Base-by-base conservation (phyloP, 2,113 vertebrate species). In the Ramphastos sulfuratus region DNA sequence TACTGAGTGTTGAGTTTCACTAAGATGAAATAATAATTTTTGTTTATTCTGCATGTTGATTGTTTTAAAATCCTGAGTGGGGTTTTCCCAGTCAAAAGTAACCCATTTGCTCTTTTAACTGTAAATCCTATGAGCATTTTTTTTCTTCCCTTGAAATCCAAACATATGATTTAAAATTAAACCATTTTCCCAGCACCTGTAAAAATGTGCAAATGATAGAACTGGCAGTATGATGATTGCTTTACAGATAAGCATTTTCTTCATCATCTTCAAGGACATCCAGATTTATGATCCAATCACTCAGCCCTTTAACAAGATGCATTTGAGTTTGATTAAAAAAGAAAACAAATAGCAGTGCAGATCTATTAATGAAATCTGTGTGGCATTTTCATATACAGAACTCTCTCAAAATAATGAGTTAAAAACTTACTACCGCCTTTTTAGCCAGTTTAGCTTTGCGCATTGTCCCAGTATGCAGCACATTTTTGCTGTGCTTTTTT, bases 191-290 rank as follows among this genome's bases (percentile, higher is more conserved):
- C 97, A 97, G 97, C 98, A 98, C 70, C 94, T 98, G 98, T 98
- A 97, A 97, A 98, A 97, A 98, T 30, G 98, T 98, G 98, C 95
- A 97, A 98, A 97, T 98, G 98, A 99, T 88, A 97, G 97, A 97
- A 96, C 96, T 97, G 98, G 97, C 98, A 97, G 98, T 96, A 96
- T 96, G 98, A 98, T 99, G 98, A 99, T 98, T 97, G 97, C 97
- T 99, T 99, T 99, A 98, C 98, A 98, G 98, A 98, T 97, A 98
- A 98, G 97, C 93, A 94, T 98, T 98, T 99, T 98, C 98, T 98
- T 98, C 97, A 97, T 98, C 97, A 97, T 98, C 98, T 98, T 98
- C 98, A 98, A 99, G 99, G 98, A 99, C 98, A 97, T 97, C 76
- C 91, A 98, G 98, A 99, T 99, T 99, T 99, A 99, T 73, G 98